Conservation (phyloP, 2,113 vertebrate genomes). For the Pampusana beccarii region DNA sequence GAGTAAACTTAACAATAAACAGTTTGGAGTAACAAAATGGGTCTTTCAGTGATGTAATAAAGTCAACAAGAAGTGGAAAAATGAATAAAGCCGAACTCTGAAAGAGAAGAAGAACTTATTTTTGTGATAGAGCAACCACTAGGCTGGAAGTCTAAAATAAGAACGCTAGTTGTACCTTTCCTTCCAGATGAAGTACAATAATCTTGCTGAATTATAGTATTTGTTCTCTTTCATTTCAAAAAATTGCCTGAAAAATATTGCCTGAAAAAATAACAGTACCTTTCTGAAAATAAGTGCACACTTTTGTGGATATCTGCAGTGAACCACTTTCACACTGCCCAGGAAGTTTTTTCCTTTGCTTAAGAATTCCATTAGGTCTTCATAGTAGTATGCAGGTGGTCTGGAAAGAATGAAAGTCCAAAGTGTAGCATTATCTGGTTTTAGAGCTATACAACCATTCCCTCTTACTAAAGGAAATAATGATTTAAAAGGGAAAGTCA, state of each 20-base stretch:
- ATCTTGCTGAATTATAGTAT: conserved; percentile 19
- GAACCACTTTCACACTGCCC: not conserved
- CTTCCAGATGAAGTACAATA: not conserved
- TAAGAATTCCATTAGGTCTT: not conserved
- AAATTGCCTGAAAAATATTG: not conserved
- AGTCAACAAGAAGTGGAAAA: not conserved
- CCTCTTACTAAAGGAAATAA: not conserved
- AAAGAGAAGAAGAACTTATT: not conserved
- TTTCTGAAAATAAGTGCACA: not conserved
- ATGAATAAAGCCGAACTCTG: not conserved
- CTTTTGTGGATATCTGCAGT: not conserved
- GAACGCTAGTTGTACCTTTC: not conserved
- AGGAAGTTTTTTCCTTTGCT: not conserved
- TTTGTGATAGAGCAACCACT: not conserved
- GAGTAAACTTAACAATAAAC: not conserved
- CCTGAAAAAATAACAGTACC: not conserved
- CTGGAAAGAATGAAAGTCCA: not conserved
- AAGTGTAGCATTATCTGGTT: not conserved
- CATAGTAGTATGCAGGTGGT: not conserved
- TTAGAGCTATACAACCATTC: not conserved
- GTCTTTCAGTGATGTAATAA: not conserved
- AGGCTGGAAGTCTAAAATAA: not conserved
- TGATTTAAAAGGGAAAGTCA: not conserved
- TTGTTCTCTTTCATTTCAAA: conserved; percentile 9
- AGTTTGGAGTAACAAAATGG: not conserved